Conservation (phyloP, 2,797 vertebrate species). For the Catostomus latipinnis region DNA sequence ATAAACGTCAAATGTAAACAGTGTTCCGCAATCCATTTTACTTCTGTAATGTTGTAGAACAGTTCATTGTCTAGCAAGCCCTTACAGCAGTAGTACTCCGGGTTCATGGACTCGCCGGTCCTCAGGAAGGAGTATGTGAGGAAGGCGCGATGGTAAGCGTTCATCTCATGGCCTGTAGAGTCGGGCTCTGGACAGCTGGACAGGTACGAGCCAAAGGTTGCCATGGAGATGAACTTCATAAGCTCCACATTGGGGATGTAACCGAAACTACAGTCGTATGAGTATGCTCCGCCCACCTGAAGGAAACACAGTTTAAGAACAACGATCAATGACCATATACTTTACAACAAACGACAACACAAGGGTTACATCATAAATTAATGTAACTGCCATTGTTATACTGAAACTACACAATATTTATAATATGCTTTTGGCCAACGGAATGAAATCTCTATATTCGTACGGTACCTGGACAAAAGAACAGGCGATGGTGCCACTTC, state of each 20-base stretch:
- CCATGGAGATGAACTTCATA: constrained; percentile 98
- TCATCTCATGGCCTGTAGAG: constrained; percentile 83
- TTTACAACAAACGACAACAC: background rate
- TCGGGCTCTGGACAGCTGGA: constrained; percentile 89
- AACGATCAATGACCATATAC: background rate
- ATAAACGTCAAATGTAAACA: too few relatives aligned
- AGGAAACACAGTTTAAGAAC: background rate
- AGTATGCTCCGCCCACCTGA: constrained; percentile 95
- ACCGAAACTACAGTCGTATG: constrained; percentile 96
- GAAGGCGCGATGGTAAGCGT: constrained; percentile 94
- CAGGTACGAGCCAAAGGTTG: constrained; percentile 95
- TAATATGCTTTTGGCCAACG: background rate
- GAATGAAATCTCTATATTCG: background rate
- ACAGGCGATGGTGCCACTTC: constrained; percentile 93
- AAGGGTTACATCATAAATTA: background rate
- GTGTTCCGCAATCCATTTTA: too few relatives aligned
- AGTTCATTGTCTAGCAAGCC: background rate
- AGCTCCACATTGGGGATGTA: constrained; percentile 96
- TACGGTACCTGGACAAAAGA: constrained; percentile 93
- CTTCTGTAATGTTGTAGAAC: too few relatives aligned
- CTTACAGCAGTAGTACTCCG: constrained; percentile 95
- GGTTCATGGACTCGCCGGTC: constrained; percentile 91
- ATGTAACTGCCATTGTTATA: background rate
- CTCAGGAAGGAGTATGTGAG: constrained; percentile 94
- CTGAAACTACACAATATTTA: background rate